Percentiles rank a stretch among this genome's conserved stretches.
These are phyloP conservation scores for Malurus melanocephalus DNA, from an alignment of 2,113 vertebrate genomes.

Conservation along the genomic window DNA sequence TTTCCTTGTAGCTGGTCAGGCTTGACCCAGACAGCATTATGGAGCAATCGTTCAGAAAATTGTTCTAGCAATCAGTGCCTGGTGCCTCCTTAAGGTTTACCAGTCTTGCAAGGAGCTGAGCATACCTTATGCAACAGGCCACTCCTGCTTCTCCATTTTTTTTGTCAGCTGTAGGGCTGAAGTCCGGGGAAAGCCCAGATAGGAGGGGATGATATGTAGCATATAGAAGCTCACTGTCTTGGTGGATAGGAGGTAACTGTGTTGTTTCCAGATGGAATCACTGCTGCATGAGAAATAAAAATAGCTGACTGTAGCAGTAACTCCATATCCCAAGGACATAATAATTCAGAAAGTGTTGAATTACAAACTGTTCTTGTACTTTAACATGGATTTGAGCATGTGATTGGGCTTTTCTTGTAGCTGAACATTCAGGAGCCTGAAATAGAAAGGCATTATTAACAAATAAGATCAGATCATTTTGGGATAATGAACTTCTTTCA, in stretches of 20 bases:
- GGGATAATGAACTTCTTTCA: constrained; percentile 46
- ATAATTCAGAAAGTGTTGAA: constrained; percentile 32
- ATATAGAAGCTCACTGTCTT: not conserved
- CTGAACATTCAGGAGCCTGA: not conserved
- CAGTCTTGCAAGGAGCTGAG: not conserved
- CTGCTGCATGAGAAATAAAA: not conserved
- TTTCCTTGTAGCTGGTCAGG: not conserved
- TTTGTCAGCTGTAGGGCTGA: not conserved
- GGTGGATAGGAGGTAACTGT: not conserved
- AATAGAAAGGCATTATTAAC: constrained; percentile 41
- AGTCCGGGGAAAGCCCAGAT: not conserved
- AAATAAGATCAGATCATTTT: constrained; percentile 15
- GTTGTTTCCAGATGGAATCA: not conserved
- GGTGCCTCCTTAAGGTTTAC: not conserved
- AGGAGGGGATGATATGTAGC: not conserved
- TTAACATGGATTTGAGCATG: constrained; percentile 61
- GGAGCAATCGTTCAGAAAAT: not conserved
- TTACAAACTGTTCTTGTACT: constrained; percentile 42
- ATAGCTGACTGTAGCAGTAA: constrained; percentile 17
- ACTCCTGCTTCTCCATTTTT: not conserved
- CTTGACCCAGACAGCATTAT: not conserved
- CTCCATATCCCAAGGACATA: constrained; percentile 2
- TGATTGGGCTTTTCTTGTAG: constrained; percentile 46
- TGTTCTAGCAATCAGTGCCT: not conserved
- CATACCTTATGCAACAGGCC: not conserved